Conservation (phyloP, 2,888 invertebrate species). For the Netelia fuscicornis region DNA sequence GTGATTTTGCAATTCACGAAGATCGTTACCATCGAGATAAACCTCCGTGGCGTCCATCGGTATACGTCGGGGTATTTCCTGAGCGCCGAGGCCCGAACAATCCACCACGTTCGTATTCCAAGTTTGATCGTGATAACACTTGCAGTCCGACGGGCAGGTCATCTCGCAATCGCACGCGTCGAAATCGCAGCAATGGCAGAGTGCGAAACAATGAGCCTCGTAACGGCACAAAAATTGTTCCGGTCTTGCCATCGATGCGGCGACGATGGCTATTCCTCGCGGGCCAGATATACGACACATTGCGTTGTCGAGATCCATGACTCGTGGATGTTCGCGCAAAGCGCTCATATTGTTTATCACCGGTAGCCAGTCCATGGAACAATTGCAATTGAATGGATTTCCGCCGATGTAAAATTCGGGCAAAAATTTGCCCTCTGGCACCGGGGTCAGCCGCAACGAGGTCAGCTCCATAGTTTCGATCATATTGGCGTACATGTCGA, state of each 20-base stretch:
- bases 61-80: slow-evolving; percentile 93
- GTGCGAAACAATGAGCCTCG: slow-evolving; percentile 96
- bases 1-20: slow-evolving; percentile 93
- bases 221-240: slow-evolving; percentile 96
- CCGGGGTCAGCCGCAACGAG: slow-evolving; percentile 91
- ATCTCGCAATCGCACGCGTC: slow-evolving; percentile 98
- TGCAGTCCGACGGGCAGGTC: slow-evolving; percentile 97
- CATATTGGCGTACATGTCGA: slow-evolving; percentile 96
- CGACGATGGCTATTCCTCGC: slow-evolving; percentile 92
- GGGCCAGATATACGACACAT: slow-evolving; percentile 95
- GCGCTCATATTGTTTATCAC: slow-evolving; percentile 94
- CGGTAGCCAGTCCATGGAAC: slow-evolving; percentile 98
- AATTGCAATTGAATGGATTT: slow-evolving; percentile 97
- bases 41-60: slow-evolving; percentile 98
- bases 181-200: slow-evolving; percentile 98
- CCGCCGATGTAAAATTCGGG: slow-evolving; percentile 96
- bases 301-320: slow-evolving; percentile 95
- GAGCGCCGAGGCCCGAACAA: slow-evolving; percentile 92
- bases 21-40: slow-evolving; percentile 95
- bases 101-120: slow-evolving; percentile 97
- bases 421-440: slow-evolving; percentile 90
- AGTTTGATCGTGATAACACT: slow-evolving; percentile 97
- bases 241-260: slow-evolving; percentile 91
- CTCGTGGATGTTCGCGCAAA: slow-evolving; percentile 93
- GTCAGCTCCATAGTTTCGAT: slow-evolving; percentile 93